Evolutionary conservation across 1,140 invertebrate species (phyloP).

Genomic region (Dreissena rostriformis): DNA sequence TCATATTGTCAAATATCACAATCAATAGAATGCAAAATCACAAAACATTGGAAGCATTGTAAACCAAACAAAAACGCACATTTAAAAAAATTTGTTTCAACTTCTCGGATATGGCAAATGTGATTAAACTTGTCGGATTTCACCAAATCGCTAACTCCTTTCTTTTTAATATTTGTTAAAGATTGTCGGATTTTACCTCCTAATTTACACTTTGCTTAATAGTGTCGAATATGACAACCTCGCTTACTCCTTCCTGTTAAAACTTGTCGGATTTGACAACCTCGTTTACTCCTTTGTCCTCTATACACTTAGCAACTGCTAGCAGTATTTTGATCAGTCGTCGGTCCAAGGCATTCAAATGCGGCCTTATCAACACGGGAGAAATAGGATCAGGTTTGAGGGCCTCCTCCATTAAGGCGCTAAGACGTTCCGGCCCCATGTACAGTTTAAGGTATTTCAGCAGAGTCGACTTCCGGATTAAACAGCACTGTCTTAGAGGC

Average conservation of each 20-base stretch:
- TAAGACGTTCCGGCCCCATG: slow-evolving; percentile 30
- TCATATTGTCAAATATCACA: too few relatives aligned
- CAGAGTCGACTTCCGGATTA: slow-evolving; percentile 48
- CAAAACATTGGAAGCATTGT: too few relatives aligned
- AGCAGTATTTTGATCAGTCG: slow-evolving; percentile 28
- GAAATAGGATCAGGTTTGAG: slow-evolving; percentile 24
- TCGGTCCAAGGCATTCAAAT: slow-evolving; percentile 38
- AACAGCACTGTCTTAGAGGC: slow-evolving; percentile 43
- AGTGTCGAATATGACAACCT: too few relatives aligned
- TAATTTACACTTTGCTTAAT: too few relatives aligned
- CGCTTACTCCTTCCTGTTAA: background rate
- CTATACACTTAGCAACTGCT: slow-evolving; percentile 26
- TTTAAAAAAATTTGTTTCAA: too few relatives aligned
- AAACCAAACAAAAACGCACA: too few relatives aligned
- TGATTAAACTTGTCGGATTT: too few relatives aligned
- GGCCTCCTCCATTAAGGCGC: slow-evolving; percentile 34
- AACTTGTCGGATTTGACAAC: slow-evolving; percentile 42
- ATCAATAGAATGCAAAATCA: too few relatives aligned
- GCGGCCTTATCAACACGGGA: slow-evolving; percentile 29
- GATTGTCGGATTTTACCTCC: too few relatives aligned
- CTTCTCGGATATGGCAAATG: too few relatives aligned
- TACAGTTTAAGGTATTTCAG: slow-evolving; percentile 44
- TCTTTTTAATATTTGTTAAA: too few relatives aligned
- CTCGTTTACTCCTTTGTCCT: background rate
- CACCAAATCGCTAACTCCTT: too few relatives aligned